Evolutionary conservation across 2,113 vertebrate genomes (phyloP), one percentile per base, ranked within the genome.

Genomic region (Scolopax mira): DNA sequence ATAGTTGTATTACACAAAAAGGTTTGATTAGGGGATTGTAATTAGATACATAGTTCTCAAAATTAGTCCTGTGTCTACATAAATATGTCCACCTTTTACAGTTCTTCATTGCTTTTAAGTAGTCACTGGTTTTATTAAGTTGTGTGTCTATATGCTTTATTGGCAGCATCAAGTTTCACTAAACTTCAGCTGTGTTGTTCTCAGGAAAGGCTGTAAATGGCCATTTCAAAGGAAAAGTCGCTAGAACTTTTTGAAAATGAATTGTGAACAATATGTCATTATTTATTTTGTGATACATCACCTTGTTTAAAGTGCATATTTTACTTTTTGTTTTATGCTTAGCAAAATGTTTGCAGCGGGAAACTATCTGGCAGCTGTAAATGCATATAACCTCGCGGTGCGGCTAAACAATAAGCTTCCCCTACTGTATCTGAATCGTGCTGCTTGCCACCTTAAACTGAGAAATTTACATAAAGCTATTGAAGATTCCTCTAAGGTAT

Each of bases 381-480:
- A 98, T 13, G 99, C 98, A 1, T 99, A 99, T 89, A 99, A 96
- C 85, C 97, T 99, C 25, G 99, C 98, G 30, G 97, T 99, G 88
- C 97, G 93, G 94, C 97, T 99, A 55, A 99, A 99, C 96, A 96
- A 84, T 42, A 97, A 97, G 66, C 97, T 99, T 75, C 98, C 99
- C 16, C 86, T 98, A 2, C 89, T 99, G 19, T 99, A 98, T 77
- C 98, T 99, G 79, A 99, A 99, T 96, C 98, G 99, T 70, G 99
- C 99, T 51, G 99, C 99, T 23, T 99, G 99, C 96, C 99, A 99
- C 88, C 98, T 99, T 35, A 99, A 99, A 96, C 93, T 99, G 60
- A 98, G 98, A 70, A 99, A 99, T 79, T 96, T 99, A 25, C 99
- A 99, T 97, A 99, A 99, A 97, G 98, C 98, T 70, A 94, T 99